These are phyloP conservation scores for Plagodis pulveraria DNA, from an alignment of 2,888 invertebrate species.

Conservation along the genomic window DNA sequence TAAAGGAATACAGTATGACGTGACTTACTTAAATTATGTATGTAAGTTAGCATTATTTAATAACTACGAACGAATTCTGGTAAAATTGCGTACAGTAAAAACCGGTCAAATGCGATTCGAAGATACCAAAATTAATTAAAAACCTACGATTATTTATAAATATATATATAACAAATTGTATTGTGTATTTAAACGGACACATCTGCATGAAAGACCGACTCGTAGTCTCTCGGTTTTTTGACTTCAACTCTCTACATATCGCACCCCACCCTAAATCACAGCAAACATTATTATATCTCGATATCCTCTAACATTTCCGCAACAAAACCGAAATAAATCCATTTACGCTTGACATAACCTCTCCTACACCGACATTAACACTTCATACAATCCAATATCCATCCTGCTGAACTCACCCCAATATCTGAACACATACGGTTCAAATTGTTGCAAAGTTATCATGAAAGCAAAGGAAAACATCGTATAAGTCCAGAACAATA, in stretches of 20 bases:
- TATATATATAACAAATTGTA: no score
- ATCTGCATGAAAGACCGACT: no score
- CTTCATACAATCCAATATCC: constrained; percentile 20
- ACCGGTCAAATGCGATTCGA: no score
- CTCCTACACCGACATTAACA: constrained; percentile 28
- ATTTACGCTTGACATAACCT: constrained; percentile 22
- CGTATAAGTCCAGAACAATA: neutral
- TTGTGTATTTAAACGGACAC: no score
- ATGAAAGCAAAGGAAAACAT: constrained; percentile 2
- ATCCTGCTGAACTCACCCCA: constrained; percentile 8
- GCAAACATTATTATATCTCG: constrained; percentile 3
- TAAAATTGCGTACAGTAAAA: no score
- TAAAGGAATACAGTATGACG: no score
- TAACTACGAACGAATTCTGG: no score
- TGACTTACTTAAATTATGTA: no score
- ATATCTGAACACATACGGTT: neutral
- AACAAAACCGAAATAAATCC: constrained; percentile 29
- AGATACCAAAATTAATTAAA: no score
- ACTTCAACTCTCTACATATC: neutral
- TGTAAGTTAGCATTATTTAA: no score
- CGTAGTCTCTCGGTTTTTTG: neutral
- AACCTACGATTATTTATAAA: no score
- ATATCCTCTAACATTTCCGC: constrained; percentile 14
- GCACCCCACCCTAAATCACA: constrained; percentile 13
- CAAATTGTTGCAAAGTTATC: constrained; percentile 1